Evolutionary conservation across 2,113 vertebrate species (phyloP).

Genomic region (Bagarius yarrelli): DNA sequence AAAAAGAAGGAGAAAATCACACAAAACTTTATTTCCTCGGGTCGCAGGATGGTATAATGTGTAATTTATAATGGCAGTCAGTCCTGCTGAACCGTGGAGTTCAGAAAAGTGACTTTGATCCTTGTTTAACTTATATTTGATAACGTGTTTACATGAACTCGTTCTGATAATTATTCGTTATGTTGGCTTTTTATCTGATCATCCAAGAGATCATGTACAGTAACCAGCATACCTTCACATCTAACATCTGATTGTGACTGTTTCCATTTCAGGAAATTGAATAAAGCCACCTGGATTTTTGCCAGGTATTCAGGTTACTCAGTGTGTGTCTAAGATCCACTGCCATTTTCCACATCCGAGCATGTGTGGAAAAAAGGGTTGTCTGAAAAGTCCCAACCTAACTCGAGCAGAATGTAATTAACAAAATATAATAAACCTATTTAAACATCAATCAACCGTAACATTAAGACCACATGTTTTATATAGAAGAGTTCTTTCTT

Average conservation of each 20-base stretch:
- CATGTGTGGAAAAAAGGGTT: neutral
- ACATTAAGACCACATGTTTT: too few relatives aligned
- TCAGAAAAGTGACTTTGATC: neutral
- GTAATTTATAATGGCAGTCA: neutral
- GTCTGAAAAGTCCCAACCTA: neutral
- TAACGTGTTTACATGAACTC: neutral
- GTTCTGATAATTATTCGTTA: slow-evolving; percentile 1
- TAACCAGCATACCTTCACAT: neutral
- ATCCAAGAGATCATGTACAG: neutral
- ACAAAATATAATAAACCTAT: neutral
- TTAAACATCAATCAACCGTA: neutral
- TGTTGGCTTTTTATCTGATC: neutral
- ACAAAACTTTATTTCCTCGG: too few relatives aligned
- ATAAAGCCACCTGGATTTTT: slow-evolving; percentile 13
- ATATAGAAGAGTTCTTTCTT: too few relatives aligned
- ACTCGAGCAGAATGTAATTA: neutral
- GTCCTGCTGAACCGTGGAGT: too few relatives aligned
- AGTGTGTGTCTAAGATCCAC: neutral
- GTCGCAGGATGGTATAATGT: too few relatives aligned
- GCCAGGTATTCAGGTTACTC: neutral
- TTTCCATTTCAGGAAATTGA: slow-evolving; percentile 18
- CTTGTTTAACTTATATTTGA: neutral
- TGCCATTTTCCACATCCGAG: neutral
- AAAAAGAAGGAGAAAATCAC: too few relatives aligned
- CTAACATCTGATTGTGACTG: neutral